These are phyloP conservation scores for Eciton burchellii DNA, from an alignment of 1,140 invertebrate species.

Conservation along the genomic window DNA sequence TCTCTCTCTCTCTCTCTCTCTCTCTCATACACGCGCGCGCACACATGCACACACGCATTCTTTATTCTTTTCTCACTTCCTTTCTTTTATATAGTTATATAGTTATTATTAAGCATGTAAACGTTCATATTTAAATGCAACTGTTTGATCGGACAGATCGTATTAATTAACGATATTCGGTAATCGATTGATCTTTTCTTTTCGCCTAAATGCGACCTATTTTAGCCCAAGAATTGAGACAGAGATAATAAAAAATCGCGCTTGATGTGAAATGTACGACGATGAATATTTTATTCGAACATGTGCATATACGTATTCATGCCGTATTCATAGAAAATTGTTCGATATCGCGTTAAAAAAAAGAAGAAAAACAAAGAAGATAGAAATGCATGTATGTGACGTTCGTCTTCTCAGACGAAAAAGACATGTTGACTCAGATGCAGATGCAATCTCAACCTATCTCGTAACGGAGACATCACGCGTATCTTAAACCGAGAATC, in stretches of 20 bases:
- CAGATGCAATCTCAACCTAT: slow-evolving; percentile 29
- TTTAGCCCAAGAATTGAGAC: slow-evolving; percentile 11
- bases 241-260: slow-evolving; percentile 24
- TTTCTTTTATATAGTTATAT: not conserved
- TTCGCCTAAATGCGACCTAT: not conserved
- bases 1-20: not conserved
- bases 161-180: not conserved
- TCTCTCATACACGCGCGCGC: too few species aligned
- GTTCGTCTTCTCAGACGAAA: slow-evolving; percentile 34
- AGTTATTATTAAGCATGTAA: slow-evolving; percentile 30
- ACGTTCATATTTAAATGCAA: slow-evolving; percentile 2
- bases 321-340: not conserved
- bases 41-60: too few species aligned
- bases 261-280: not conserved
- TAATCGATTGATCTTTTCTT: slow-evolving; percentile 19
- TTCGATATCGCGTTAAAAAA: slow-evolving; percentile 6
- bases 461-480: slow-evolving; percentile 43
- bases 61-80: too few species aligned
- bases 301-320: not conserved
- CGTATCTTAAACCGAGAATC: slow-evolving; percentile 4
- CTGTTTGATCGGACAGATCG: not conserved
- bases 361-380: too few species aligned
- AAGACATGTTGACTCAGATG: slow-evolving; percentile 18
- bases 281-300: slow-evolving; percentile 25
- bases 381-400: slow-evolving; percentile 16